Conservation (phyloP, 2,113 vertebrate species). For the Thryonomys swinderianus region DNA sequence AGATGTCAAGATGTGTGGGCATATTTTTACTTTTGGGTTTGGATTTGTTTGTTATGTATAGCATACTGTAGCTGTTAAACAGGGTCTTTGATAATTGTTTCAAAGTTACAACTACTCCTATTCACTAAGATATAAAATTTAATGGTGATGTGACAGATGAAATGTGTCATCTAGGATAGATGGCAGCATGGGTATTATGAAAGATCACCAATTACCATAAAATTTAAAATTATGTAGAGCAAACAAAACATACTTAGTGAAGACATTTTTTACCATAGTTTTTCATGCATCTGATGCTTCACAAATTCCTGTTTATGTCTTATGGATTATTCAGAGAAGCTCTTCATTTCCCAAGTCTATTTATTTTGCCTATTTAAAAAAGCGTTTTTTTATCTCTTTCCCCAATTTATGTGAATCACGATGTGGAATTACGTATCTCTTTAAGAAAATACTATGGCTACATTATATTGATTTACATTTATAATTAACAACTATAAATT, state of each 20-base stretch:
- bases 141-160: constrained; percentile 4
- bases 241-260: constrained; percentile 40
- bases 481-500: constrained; percentile 46
- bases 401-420: not conserved
- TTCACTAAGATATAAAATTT: not conserved
- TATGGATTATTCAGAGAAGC: constrained; percentile 29
- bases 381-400: not conserved
- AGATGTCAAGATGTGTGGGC: not conserved
- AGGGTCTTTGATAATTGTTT: not conserved
- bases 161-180: not conserved
- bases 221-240: not conserved
- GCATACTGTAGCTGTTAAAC: not conserved
- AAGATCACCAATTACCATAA: constrained; percentile 14
- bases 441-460: not conserved
- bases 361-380: constrained; percentile 43
- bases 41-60: not conserved
- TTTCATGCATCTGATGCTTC: not conserved
- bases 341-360: constrained; percentile 43
- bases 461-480: constrained; percentile 58
- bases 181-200: not conserved
- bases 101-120: not conserved
- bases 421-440: constrained; percentile 45
- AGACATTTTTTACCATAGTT: not conserved
- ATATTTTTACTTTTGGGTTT: constrained; percentile 31
- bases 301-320: constrained; percentile 1